Conservation (phyloP, 2,888 invertebrate species). For the Eucriotettix oculatus region DNA sequence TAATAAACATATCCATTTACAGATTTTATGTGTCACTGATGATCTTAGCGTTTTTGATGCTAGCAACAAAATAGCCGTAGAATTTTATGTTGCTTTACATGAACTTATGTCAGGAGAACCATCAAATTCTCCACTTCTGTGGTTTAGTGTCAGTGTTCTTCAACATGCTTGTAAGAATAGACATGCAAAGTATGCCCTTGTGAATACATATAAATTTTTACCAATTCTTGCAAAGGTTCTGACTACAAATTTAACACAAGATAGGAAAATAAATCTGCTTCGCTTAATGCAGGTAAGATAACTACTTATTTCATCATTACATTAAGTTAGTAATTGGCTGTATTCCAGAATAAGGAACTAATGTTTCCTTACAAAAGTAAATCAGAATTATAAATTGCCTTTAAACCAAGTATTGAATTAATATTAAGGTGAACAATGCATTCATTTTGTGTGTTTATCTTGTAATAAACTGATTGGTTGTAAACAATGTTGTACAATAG, state of each 20-base stretch:
- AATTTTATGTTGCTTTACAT: slow-evolving; percentile 50
- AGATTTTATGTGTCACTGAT: slow-evolving; percentile 45
- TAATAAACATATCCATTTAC: slow-evolving; percentile 16
- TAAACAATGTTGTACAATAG: no score
- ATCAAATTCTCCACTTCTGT: slow-evolving; percentile 35
- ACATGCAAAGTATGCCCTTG: slow-evolving; percentile 41
- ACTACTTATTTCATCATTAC: no score
- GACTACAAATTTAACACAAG: slow-evolving; percentile 39
- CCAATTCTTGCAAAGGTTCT: slow-evolving; percentile 44
- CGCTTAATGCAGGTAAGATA: slow-evolving; percentile 40
- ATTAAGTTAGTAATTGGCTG: no score
- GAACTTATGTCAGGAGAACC: slow-evolving; percentile 41
- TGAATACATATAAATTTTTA: slow-evolving; percentile 52
- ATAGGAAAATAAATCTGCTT: slow-evolving; percentile 44
- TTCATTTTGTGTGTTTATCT: no score
- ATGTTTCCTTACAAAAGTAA: no score
- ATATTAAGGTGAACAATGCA: no score
- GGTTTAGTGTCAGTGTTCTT: slow-evolving; percentile 49
- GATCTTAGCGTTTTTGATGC: slow-evolving; percentile 51
- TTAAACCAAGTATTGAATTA: no score
- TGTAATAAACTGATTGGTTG: no score
- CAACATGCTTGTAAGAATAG: slow-evolving; percentile 43
- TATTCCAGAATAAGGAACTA: no score
- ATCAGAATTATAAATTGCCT: no score
- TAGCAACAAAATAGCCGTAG: slow-evolving; percentile 40